phyloP scores from a whole-genome alignment of 1,140 invertebrate species.

The Hesperophylax magnus region DNA sequence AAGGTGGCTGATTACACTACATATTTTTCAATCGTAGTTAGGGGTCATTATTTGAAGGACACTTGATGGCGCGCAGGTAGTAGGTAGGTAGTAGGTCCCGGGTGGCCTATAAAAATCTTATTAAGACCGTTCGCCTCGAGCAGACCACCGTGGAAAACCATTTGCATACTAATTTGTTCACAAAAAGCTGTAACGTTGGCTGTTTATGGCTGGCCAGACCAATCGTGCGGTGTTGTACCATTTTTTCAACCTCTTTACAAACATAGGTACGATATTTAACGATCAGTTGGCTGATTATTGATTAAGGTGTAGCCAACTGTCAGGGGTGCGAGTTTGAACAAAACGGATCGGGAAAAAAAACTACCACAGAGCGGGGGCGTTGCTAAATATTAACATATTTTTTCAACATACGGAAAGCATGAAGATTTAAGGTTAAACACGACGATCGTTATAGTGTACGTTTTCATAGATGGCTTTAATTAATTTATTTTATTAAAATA shows the following conservation, averaged over 20 bases:
- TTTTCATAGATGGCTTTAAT: no score
- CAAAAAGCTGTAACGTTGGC: constrained; percentile 51
- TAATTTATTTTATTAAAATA: no score
- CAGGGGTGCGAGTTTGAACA: constrained; percentile 8
- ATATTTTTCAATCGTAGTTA: constrained; percentile 9
- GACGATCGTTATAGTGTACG: no score
- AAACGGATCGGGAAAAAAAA: no score
- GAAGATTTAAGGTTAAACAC: no score
- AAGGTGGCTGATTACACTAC: no score
- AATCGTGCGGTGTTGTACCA: constrained; percentile 26
- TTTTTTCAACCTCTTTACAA: constrained; percentile 35
- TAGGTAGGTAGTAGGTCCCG: constrained; percentile 16
- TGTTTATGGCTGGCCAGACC: constrained; percentile 34
- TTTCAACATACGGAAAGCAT: no score
- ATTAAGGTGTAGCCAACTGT: constrained; percentile 32
- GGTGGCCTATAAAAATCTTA: constrained; percentile 54
- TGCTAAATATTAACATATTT: no score
- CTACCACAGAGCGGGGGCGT: no score
- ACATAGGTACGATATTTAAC: constrained; percentile 44
- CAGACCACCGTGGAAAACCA: constrained; percentile 56
- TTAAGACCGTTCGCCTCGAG: constrained; percentile 42
- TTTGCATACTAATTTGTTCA: constrained; percentile 58
- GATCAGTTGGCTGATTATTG: constrained; percentile 43
- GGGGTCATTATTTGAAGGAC: constrained; percentile 10
- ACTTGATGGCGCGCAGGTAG: not conserved